Evolutionary conservation across 37 sponge, comb jelly and placozoan species (phyloP), one percentile per base, ranked within the genome.

Genomic region (Corticium candelabrum): DNA sequence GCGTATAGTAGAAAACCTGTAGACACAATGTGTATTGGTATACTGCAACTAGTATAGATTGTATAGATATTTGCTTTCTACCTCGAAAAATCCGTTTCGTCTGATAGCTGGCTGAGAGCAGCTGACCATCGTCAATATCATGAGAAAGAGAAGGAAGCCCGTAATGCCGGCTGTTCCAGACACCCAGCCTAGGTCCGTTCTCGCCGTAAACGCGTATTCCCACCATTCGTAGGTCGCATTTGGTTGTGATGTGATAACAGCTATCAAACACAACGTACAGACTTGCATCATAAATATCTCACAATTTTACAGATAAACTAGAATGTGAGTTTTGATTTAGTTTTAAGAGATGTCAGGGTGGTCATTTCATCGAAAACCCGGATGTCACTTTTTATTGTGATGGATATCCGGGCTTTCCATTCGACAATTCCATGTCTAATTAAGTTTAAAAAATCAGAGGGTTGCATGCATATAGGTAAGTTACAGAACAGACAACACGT

Each of bases 1-100:
- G 93, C 27, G 86, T 89, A 86, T 86, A 92, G 75, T 89, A 92
- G 75, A 92, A 92, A 31, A 92, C 86, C 90, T 89, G 72, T 3
- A 77, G 21, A 11, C 32, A 29, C 7, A 41, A 76, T 1, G 41
- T 41, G 27, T n/a, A 77, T 62, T 5, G 11, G 39, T 1, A 74
- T 1, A 15, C 34, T n/a, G 29, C 67, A 50, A 31, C n/a, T 39
- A 37, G 40, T 30, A 40, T 2, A 74, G 33, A 37, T 3, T 15
- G 7, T 5, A 69, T n/a, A 34, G 39, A 38, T 7, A 68, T n/a
- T n/a, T n/a, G n/a, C n/a, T n/a, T n/a, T n/a, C n/a, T 57, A 83
- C 87, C 82, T 92, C 83, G 76, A 92, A 92, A 50, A 81, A 86
- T 37, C 93, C 93, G 31, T 79, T 85, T 39, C 89, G 79, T 31